Evolutionary conservation across 2,888 invertebrate genomes (phyloP), one percentile per base, ranked within the genome.

Genomic region (Diaperis boleti): DNA sequence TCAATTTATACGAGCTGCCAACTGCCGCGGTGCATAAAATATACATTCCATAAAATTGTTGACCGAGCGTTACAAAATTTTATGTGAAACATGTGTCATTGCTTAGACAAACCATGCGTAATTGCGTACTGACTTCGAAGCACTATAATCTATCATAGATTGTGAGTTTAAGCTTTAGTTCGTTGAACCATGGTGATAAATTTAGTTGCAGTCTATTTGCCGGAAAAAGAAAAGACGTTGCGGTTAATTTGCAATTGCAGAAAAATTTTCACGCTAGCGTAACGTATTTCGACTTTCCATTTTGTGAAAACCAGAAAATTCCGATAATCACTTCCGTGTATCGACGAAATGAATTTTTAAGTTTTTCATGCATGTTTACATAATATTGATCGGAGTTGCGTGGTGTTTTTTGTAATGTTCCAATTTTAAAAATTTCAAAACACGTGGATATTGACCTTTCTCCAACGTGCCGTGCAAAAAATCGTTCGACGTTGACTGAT

Each of bases 401-500:
- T 20, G 4, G 3, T 6, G 6, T 20, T 20, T 20, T 20, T 20
- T 6, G 6, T 20, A 6, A 3, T 4, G 20, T 20, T 4, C 20
- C n/a, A 2, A 26, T 3, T 5, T 26, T 26, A 26, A n/a, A 26
- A 26, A 26, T 3, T 26, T 5, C 26, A 1, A n/a, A n/a, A 26
- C n/a, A 26, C 1, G 6, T 26, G 26, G 8, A 26, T 26, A 1
- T 5, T 26, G 6, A 2, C 6, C 26, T 20, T 2, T 26, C 26
- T 2, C n/a, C n/a, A n/a, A 22, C 22, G 20, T 20, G 20, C 22
- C 42, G 42, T 18, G 20, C 11, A 22, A 42, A 22, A 18, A 42
- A 42, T 42, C 11, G 3, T 45, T 11, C 13, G 45, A 49, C 35
- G 26, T 31, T 49, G 49, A 49, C 4, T 31, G 13, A 49, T 33